Evolutionary conservation across 2,113 vertebrate genomes (phyloP).

Genomic region (Nymphicus hollandicus): DNA sequence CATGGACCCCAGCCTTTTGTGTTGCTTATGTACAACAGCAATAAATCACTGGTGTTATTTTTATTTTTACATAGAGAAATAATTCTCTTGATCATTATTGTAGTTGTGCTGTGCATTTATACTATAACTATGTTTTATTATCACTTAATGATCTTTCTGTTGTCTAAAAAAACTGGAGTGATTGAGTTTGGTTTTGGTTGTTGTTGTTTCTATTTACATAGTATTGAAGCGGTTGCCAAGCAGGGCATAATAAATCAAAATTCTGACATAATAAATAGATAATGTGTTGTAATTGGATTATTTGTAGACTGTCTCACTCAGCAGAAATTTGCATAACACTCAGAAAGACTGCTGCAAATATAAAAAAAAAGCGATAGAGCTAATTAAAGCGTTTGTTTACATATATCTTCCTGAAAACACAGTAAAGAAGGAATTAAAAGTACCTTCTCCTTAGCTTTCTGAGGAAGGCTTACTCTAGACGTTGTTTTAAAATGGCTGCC

Average conservation of each 20-base stretch:
- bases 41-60: conserved; percentile 44
- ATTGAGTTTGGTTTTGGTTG: not conserved
- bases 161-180: conserved; percentile 42
- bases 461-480: not conserved
- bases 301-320: conserved; percentile 26
- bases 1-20: not conserved
- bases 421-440: not conserved
- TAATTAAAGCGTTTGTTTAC: conserved; percentile 26
- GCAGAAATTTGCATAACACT: conserved; percentile 15
- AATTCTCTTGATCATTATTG: conserved; percentile 55
- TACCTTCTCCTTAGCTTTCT: not conserved
- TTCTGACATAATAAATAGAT: conserved; percentile 52
- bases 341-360: conserved; percentile 5
- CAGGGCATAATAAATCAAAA: conserved; percentile 17
- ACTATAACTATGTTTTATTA: conserved; percentile 65
- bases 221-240: conserved; percentile 40
- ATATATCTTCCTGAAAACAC: not conserved
- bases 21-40: not conserved
- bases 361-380: not conserved
- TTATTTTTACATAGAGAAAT: conserved; percentile 4
- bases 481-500: not conserved
- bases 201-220: conserved; percentile 64
- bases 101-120: conserved; percentile 60
- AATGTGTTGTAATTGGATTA: conserved; percentile 44
- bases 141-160: conserved; percentile 74